Conservation (phyloP, 2,888 invertebrate genomes). For the Portevinia maculata region DNA sequence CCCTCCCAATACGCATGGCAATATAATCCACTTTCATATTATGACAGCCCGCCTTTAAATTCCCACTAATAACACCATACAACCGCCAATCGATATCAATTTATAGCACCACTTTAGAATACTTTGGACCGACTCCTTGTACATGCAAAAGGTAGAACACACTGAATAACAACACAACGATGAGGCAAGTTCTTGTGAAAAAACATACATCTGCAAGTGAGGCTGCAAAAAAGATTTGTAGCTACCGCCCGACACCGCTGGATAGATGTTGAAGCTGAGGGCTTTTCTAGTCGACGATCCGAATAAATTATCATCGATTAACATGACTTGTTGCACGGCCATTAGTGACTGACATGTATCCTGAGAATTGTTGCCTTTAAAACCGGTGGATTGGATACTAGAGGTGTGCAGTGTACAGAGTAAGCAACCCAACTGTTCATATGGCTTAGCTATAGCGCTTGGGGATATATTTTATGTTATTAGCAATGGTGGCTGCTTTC, state of each 20-base stretch:
- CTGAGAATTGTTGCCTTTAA: conserved; percentile 68
- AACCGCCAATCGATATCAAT: conserved; percentile 67
- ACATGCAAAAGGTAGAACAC: conserved; percentile 46
- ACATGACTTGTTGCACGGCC: conserved; percentile 72
- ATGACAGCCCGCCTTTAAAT: conserved; percentile 61
- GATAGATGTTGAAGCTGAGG: conserved; percentile 67
- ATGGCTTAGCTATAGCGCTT: conserved; percentile 44
- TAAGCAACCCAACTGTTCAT: conserved; percentile 25
- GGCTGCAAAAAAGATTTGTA: conserved; percentile 58
- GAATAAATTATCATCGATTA: conserved; percentile 74
- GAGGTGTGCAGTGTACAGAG: conserved; percentile 2
- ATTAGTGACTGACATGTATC: conserved; percentile 69
- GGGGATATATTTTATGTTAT: conserved; percentile 62
- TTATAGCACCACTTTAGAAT: conserved; percentile 69
- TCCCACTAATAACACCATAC: conserved; percentile 70
- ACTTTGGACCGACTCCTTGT: conserved; percentile 67
- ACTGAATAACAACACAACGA: conserved; percentile 17
- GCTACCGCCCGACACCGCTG: conserved; percentile 66
- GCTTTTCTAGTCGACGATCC: conserved; percentile 59
- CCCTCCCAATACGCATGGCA: conserved; percentile 7
- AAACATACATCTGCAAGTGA: conserved; percentile 46
- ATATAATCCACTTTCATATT: conserved; percentile 35
- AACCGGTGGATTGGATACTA: conserved; percentile 29
- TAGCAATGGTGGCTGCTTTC: conserved; percentile 41
- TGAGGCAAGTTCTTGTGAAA: conserved; percentile 8